phyloP scores from a whole-genome alignment of 1,140 invertebrate species.

The Stegodyphus mimosarum region DNA sequence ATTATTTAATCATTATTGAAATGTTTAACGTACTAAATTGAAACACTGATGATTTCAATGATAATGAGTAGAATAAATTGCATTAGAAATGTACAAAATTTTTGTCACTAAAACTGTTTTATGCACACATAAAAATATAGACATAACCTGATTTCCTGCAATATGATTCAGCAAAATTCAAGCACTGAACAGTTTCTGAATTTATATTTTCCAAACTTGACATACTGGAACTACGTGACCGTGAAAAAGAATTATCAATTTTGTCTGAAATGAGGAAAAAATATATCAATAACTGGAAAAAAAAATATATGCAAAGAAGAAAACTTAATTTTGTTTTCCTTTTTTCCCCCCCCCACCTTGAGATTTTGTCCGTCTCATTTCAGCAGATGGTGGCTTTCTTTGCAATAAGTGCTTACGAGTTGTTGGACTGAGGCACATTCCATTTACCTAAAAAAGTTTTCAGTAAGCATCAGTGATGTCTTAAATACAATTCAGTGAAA shows the following conservation, averaged over 20 bases:
- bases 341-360: conserved; percentile 69
- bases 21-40: too few species aligned
- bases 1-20: too few species aligned
- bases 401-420: conserved; percentile 68
- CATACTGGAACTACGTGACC: conserved; percentile 95
- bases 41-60: too few species aligned
- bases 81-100: too few species aligned
- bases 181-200: conserved; percentile 94
- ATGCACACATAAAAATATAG: too few species aligned
- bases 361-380: conserved; percentile 69
- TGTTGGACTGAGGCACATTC: conserved; percentile 78
- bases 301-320: background rate
- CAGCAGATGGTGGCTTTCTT: conserved; percentile 66
- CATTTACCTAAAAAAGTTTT: conserved; percentile 77
- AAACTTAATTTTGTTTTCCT: conserved; percentile 64
- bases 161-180: conserved; percentile 95
- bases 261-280: conserved; percentile 78
- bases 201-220: conserved; percentile 96
- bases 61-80: too few species aligned
- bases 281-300: background rate
- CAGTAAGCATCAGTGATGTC: background rate
- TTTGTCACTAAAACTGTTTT: too few species aligned
- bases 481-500: background rate
- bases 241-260: conserved; percentile 93
- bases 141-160: conserved; percentile 84